Base-by-base conservation (phyloP, 2,888 invertebrate genomes). In the Drosophila algonquin region DNA sequence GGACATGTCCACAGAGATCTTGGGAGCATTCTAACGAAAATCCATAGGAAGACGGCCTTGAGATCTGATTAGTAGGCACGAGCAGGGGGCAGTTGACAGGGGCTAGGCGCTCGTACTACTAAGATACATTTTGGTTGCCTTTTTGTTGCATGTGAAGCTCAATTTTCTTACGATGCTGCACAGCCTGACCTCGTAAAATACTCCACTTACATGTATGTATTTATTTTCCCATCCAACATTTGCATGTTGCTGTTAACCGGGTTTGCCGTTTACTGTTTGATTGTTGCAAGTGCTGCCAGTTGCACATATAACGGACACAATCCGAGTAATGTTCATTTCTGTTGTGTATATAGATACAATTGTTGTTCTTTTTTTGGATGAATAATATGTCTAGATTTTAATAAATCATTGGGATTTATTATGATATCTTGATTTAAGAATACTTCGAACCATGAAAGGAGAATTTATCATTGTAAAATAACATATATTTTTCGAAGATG, bases 161-260 rank as follows among this genome's bases (percentile, higher is more conserved):
- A 40, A n/a, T n/a, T 40, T 14, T 7, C 40, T 40, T n/a, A 2
- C 14, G 40, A 40, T 40, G 40, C 40, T 40, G n/a, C 40, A 2
- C 40, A 7, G n/a, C 40, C 40, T 40, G 40, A 40, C 40, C 40
- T 40, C 14, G n/a, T n/a, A 40, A 14, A 40, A 40, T 40, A 40
- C 40, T n/a, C 40, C 40, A 40, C 40, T 40, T 40, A 40, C 40
- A n/a, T n/a, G 40, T n/a, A n/a, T n/a, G 40, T n/a, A 40, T 40
- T 7, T 40, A 40, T 40, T 40, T 40, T 40, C 40, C 40, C 40
- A 40, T 40, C 6, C 40, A 40, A 40, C 40, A 40, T 40, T 40
- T 40, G 40, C 40, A 40, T 40, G 40, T 40, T 14, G n/a, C 14
- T 40, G 40, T n/a, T 40, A 40, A 40, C 40, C 40, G 40, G 40